Evolutionary conservation across 2,113 vertebrate species (phyloP).

Genomic region (Equus przewalskii): DNA sequence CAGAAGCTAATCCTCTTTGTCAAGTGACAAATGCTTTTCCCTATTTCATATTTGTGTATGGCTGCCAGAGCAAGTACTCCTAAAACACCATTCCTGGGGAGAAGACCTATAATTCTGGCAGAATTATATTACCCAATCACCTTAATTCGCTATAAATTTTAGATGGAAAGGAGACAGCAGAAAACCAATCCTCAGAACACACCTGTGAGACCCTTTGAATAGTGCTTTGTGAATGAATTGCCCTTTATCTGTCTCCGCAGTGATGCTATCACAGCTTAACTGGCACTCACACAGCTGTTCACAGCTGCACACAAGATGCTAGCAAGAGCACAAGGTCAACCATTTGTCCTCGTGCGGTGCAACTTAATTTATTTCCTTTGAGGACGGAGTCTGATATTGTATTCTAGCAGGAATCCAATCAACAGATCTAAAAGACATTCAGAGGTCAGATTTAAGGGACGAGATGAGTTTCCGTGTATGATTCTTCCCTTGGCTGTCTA

Average conservation of each 20-base stretch:
- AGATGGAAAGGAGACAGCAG: constrained; percentile 49
- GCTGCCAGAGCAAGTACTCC: neutral
- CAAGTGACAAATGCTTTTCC: neutral
- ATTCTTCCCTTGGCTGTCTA: neutral
- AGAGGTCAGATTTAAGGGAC: constrained; percentile 1
- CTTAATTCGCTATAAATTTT: neutral
- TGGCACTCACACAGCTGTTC: constrained; percentile 86
- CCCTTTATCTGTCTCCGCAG: constrained; percentile 67
- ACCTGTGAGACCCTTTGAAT: constrained; percentile 82
- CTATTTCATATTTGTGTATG: neutral
- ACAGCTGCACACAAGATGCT: constrained; percentile 89
- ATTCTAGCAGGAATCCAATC: constrained; percentile 84
- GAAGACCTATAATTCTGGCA: neutral
- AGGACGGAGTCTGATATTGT: constrained; percentile 78
- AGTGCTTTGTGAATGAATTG: constrained; percentile 73
- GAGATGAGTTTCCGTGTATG: neutral
- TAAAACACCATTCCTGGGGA: neutral
- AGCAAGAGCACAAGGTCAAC: constrained; percentile 80
- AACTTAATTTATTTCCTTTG: constrained; percentile 82
- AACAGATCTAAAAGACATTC: constrained; percentile 69
- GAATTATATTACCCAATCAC: neutral
- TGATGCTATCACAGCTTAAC: constrained; percentile 82
- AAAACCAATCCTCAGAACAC: constrained; percentile 66
- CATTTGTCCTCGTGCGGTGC: constrained; percentile 81
- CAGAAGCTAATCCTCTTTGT: neutral